phyloP scores from a whole-genome alignment of 2,113 vertebrate genomes.

The Isurus oxyrinchus region DNA sequence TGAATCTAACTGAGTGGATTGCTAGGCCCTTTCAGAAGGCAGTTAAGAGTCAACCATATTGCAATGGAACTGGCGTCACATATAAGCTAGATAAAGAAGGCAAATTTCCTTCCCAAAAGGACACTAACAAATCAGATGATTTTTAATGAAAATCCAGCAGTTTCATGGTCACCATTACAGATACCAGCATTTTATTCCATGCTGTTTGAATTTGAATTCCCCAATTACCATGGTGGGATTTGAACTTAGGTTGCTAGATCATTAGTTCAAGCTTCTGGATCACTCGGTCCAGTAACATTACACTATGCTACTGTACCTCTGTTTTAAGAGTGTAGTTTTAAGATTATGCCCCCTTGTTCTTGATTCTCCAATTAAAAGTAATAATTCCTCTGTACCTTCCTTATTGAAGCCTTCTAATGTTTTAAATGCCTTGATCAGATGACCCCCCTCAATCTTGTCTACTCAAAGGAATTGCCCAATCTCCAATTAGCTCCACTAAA shows the following conservation, averaged over 20 bases:
- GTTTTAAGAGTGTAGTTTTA: too few relatives aligned
- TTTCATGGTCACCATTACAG: background rate
- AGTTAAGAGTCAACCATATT: too few relatives aligned
- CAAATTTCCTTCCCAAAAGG: background rate
- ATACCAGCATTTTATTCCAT: background rate
- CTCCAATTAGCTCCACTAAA: background rate
- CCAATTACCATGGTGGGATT: too few relatives aligned
- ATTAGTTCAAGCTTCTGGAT: too few relatives aligned
- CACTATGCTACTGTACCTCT: too few relatives aligned
- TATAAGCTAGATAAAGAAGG: background rate
- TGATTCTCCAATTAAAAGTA: background rate
- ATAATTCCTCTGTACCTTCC: background rate
- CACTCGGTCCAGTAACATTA: too few relatives aligned
- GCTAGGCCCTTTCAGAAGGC: too few relatives aligned
- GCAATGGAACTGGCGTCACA: background rate
- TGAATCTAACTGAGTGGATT: too few relatives aligned
- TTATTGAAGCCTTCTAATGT: background rate
- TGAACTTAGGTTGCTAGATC: too few relatives aligned
- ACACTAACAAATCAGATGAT: background rate
- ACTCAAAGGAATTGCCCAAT: background rate
- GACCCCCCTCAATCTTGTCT: background rate
- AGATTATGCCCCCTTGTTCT: background rate
- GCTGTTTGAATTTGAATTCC: too few relatives aligned
- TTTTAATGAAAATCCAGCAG: background rate
- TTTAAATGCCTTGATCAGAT: background rate